These are phyloP conservation scores for Rhingia campestris DNA, from an alignment of 2,888 invertebrate species.

Conservation along the genomic window DNA sequence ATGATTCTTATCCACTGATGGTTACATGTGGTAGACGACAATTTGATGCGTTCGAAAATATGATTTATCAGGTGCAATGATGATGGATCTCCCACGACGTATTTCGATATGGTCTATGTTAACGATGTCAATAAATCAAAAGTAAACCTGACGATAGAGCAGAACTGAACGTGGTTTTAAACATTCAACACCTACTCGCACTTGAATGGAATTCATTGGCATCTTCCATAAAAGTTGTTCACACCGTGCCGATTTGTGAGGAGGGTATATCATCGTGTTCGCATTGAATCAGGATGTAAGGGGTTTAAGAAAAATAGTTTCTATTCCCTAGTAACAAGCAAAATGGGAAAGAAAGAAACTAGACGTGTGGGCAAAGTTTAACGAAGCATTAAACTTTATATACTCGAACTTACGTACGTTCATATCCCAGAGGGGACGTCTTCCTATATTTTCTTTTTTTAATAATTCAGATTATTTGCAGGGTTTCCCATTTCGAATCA, in stretches of 20 bases:
- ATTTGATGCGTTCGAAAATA: not conserved
- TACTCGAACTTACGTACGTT: not conserved
- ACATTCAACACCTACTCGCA: too few species aligned
- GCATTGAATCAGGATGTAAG: slow-evolving; percentile 21
- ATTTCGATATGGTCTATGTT: not conserved
- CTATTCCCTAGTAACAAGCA: slow-evolving; percentile 16
- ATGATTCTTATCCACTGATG: too few species aligned
- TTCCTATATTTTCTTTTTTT: slow-evolving; percentile 1
- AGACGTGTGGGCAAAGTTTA: slow-evolving; percentile 6
- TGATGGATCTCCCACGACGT: slow-evolving; percentile 25
- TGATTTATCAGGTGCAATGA: slow-evolving; percentile 20
- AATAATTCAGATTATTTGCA: slow-evolving; percentile 51
- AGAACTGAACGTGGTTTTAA: too few species aligned
- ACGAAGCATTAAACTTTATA: slow-evolving; percentile 23
- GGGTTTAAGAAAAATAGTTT: slow-evolving; percentile 32
- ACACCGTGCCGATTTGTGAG: too few species aligned
- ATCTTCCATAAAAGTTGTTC: not conserved
- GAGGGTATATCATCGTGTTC: not conserved
- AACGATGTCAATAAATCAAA: too few species aligned
- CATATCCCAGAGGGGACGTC: slow-evolving; percentile 2
- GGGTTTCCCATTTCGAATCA: too few species aligned
- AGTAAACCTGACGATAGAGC: too few species aligned
- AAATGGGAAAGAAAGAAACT: not conserved
- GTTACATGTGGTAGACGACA: too few species aligned
- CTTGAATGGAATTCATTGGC: not conserved